Base-by-base conservation (phyloP, 2,113 vertebrate genomes). In the Eurypyga helias region DNA sequence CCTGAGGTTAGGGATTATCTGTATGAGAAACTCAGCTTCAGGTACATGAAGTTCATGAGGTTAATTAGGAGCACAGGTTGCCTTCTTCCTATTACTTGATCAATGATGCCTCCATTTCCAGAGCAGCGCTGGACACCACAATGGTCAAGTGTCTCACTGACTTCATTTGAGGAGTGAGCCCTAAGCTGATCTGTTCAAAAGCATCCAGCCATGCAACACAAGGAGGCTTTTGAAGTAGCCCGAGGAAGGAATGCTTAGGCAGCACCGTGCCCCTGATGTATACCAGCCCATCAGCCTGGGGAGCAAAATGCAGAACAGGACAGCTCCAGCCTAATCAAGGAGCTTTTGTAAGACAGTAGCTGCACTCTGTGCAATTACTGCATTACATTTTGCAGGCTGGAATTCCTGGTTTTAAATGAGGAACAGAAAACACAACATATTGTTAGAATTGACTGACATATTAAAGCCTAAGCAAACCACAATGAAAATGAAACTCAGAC, bases 201-300 rank as follows among this genome's bases (percentile, higher is more conserved):
- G 23, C 38, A 36, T 28, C 55, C 54, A 43, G 18, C 45, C 15
- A 31, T 33, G 20, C 24, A 55, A 70, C 41, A n/a, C 31, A 65
- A 64, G 54, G 20, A 79, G 7, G 51, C 31, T 89, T 83, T 58
- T 86, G 51, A 67, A 71, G n/a, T 31, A 86, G 24, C 2, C 2
- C 0, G 0, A 28, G n/a, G 24, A 52, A 85, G 43, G 12, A 85
- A 46, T 0, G 1, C 14, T 71, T 11, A 33, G 33, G 36, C 62
- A 87, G 38, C 41, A 33, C 46, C 3, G 3, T 33, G 24, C 3
- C 38, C 20, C 20, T 25, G 20, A 77, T 2, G 0, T 10, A 19
- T 16, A 34, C 46, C 51, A 55, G 17, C 55, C 57, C 49, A 49
- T 31, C 54, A 90, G 9, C 33, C 26, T 3, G 13, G 25, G 25